phyloP scores from a whole-genome alignment of 2,797 vertebrate genomes.

The Myripristis murdjan region DNA sequence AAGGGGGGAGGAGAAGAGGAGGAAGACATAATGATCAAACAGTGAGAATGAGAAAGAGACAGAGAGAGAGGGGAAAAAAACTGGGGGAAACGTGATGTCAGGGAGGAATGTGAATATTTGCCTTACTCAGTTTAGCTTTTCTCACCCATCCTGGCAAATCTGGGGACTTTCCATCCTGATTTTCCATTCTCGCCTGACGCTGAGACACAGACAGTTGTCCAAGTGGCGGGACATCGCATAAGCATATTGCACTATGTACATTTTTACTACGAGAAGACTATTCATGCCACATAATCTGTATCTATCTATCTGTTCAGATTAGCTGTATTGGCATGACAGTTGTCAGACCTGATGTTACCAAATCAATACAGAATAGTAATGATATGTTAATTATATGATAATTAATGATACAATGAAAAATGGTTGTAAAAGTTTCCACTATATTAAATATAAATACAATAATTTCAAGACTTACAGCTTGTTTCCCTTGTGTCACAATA shows the following conservation, averaged over 20 bases:
- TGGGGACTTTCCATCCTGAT: neutral
- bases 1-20: neutral
- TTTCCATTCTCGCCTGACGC: neutral
- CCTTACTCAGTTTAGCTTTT: slow-evolving; percentile 2
- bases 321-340: no score
- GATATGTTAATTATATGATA: no score
- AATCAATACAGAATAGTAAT: no score
- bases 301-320: no score
- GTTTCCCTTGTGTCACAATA: no score
- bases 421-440: no score
- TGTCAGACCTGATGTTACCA: no score
- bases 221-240: neutral
- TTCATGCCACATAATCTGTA: no score
- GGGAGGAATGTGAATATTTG: slow-evolving; percentile 44
- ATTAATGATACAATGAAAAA: no score
- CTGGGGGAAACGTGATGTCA: slow-evolving; percentile 11
- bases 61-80: slow-evolving; percentile 23
- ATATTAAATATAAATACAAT: no score
- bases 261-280: no score
- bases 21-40: neutral
- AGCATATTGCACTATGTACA: neutral
- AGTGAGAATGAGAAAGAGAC: slow-evolving; percentile 8
- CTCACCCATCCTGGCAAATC: neutral
- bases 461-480: no score
- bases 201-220: neutral